Evolutionary conservation across 2,888 invertebrate genomes (phyloP).

Genomic region (Harpalus rufipes): DNA sequence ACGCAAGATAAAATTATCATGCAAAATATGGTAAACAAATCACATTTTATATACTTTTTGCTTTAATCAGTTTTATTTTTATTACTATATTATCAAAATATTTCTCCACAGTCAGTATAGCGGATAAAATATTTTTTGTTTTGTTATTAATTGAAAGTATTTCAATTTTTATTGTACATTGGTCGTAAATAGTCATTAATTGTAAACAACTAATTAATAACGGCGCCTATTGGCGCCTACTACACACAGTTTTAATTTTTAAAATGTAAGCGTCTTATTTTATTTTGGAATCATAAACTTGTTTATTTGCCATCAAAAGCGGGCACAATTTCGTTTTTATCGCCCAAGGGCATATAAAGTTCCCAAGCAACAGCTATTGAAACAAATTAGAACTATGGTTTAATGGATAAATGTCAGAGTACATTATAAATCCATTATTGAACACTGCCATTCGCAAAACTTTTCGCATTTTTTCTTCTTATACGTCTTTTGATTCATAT

Average conservation of each 20-base stretch:
- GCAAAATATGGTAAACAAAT: conserved; percentile 46
- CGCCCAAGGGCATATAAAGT: too few species aligned
- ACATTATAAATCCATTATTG: too few species aligned
- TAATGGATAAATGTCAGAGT: too few species aligned
- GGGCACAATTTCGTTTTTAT: too few species aligned
- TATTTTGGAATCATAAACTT: too few species aligned
- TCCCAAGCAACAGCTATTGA: too few species aligned
- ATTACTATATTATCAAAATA: conserved; percentile 46
- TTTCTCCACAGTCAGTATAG: conserved; percentile 15
- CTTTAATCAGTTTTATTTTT: conserved; percentile 45
- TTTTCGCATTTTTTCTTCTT: too few species aligned
- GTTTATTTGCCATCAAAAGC: too few species aligned
- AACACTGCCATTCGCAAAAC: too few species aligned
- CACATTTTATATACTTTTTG: conserved; percentile 48
- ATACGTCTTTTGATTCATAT: too few species aligned
- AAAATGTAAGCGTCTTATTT: too few species aligned
- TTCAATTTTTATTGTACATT: conserved; percentile 35
- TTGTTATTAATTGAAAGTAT: conserved; percentile 42
- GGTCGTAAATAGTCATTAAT: conserved; percentile 36
- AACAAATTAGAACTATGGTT: too few species aligned
- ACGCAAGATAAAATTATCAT: conserved; percentile 51
- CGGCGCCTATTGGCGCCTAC: conserved; percentile 37
- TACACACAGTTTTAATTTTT: conserved; percentile 24
- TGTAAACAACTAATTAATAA: conserved; percentile 45
- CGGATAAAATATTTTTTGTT: conserved; percentile 21